Evolutionary conservation across 2,888 invertebrate species (phyloP).

Genomic region (Thymelicus lineola): DNA sequence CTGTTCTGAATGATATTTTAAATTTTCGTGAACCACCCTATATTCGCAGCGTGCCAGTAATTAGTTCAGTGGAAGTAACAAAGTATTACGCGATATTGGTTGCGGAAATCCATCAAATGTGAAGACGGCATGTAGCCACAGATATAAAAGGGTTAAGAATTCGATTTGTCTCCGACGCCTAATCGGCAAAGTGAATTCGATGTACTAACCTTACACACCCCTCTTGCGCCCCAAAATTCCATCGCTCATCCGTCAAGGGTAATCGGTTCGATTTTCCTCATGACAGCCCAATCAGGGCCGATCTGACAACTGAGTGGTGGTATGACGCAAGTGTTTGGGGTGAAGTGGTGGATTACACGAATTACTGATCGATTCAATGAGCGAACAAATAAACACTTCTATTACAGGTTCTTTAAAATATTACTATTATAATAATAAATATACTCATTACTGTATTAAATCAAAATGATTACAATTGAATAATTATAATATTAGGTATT

Average conservation of each 20-base stretch:
- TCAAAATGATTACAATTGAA: too few species aligned
- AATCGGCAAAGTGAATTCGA: constrained; percentile 50
- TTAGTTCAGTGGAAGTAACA: not conserved
- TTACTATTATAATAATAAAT: too few species aligned
- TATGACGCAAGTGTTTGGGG: constrained; percentile 39
- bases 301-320: constrained; percentile 53
- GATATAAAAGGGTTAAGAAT: constrained; percentile 38
- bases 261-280: constrained; percentile 62
- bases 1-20: too few species aligned
- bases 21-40: not conserved
- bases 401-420: too few species aligned
- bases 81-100: not conserved
- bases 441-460: too few species aligned
- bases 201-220: constrained; percentile 50
- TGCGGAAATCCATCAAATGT: constrained; percentile 24
- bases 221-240: constrained; percentile 49
- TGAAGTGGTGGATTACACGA: constrained; percentile 13
- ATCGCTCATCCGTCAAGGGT: constrained; percentile 54
- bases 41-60: not conserved
- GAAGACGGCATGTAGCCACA: constrained; percentile 1
- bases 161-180: constrained; percentile 45
- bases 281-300: constrained; percentile 71
- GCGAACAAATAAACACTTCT: not conserved
- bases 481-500: too few species aligned
- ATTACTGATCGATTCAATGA: constrained; percentile 4